These are phyloP conservation scores for Leucopternis melanops DNA, from an alignment of 2,113 vertebrate genomes.

Conservation along the genomic window DNA sequence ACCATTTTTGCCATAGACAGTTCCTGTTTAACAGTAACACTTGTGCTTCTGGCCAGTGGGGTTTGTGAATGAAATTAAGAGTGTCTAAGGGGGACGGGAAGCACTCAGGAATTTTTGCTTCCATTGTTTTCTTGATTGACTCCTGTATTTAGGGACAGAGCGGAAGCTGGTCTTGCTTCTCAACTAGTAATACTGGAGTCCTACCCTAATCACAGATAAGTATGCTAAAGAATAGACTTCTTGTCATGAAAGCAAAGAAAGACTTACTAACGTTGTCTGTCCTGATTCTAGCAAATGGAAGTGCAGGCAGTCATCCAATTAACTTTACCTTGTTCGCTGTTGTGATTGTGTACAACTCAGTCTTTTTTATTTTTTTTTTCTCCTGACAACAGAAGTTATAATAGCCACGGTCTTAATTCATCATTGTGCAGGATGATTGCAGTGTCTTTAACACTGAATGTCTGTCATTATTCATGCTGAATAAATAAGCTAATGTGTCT, in stretches of 20 bases:
- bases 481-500: conserved; percentile 45
- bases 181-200: neutral
- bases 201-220: neutral
- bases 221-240: neutral
- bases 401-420: neutral
- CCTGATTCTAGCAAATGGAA: neutral
- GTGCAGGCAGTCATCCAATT: neutral
- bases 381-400: neutral
- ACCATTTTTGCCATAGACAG: neutral
- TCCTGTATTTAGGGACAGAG: neutral
- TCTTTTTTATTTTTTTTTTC: neutral
- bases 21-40: neutral
- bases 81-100: neutral
- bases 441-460: neutral
- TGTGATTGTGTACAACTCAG: neutral
- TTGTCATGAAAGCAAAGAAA: neutral
- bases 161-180: neutral
- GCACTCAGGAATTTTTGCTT: conserved; percentile 3
- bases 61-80: neutral
- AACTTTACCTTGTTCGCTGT: neutral
- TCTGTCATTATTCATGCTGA: neutral
- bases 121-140: neutral
- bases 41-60: neutral
- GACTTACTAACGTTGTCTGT: neutral
- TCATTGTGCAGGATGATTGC: neutral